Evolutionary conservation across 2,888 invertebrate species (phyloP), one percentile per base, ranked within the genome.

Genomic region (Dryobotodes eremita): DNA sequence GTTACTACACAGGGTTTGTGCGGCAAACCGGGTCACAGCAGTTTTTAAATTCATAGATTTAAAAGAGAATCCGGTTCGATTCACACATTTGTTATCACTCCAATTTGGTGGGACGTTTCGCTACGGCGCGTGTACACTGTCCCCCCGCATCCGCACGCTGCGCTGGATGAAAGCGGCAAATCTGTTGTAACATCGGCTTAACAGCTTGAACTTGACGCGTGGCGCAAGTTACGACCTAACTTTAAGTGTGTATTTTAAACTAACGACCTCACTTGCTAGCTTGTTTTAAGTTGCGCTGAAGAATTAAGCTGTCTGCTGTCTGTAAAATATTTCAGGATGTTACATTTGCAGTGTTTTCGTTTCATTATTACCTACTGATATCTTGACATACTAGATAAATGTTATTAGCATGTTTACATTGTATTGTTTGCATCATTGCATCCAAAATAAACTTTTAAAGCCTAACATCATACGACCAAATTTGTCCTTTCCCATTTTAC

Each of bases 141-240:
- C 94, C 87, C 86, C 83, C 90, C 86, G 91, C 91, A 93, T 94
- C 89, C 92, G 89, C 88, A 86, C 89, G 79, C 89, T 89, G 91
- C 89, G 79, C 89, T 89, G 91, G 91, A 90, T 92, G 90, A 92
- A 93, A 93, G 92, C 92, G 91, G 94, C 94, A 96, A 96, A 96
- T 96, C 95, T 95, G 95, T 94, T 96, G 96, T 96, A 94, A 95
- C 96, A 95, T 95, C 94, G 92, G 95, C 95, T 96, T 95, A 96
- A 94, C 93, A 93, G 93, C 92, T 92, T 91, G 92, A 91, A 89
- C 91, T 91, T 89, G 82, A 84, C 61, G 77, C 66, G 31, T 85
- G 92, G 91, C 79, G 53, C 89, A 91, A 92, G 89, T 84, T 68
- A 91, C 66, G 72, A 83, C 46, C 89, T 81, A 71, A 71, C 59